Percentiles rank a stretch among this genome's conserved stretches.
These are phyloP conservation scores for Sminthopsis crassicaudata DNA, from an alignment of 2,113 vertebrate species.

Conservation along the genomic window DNA sequence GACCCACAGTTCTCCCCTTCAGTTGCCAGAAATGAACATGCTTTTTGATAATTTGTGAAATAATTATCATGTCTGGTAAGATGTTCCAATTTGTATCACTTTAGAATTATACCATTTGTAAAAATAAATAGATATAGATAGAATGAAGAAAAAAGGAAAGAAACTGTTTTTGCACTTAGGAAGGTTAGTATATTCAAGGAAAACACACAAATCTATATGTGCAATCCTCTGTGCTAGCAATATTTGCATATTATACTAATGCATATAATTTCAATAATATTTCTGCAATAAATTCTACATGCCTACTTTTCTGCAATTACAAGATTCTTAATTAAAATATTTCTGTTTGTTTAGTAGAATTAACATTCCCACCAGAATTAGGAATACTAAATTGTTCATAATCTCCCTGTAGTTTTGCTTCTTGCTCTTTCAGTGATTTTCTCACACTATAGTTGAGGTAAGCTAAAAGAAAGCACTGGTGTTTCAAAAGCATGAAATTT, in stretches of 20 bases:
- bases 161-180: not conserved
- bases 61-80: constrained; percentile 50
- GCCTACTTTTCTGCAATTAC: constrained; percentile 40
- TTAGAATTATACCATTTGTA: constrained; percentile 10
- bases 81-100: constrained; percentile 16
- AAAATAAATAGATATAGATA: not conserved
- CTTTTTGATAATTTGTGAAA: constrained; percentile 54
- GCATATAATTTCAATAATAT: constrained; percentile 7
- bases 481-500: constrained; percentile 40
- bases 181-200: not conserved
- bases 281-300: constrained; percentile 40
- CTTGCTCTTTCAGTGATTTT: constrained; percentile 51
- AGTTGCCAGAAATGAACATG: constrained; percentile 44
- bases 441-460: constrained; percentile 46
- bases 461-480: constrained; percentile 44
- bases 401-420: constrained; percentile 43
- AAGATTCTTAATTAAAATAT: constrained; percentile 63
- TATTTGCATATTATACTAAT: constrained; percentile 13
- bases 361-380: constrained; percentile 51
- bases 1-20: not conserved
- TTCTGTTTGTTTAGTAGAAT: constrained; percentile 59
- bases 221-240: constrained; percentile 20
- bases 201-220: constrained; percentile 9
- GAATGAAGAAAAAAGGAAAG: not conserved
- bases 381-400: constrained; percentile 50